Evolutionary conservation across 37 sponge, comb jelly and placozoan species (phyloP), one percentile per base, ranked within the genome.

Genomic region (Agelas oroides): DNA sequence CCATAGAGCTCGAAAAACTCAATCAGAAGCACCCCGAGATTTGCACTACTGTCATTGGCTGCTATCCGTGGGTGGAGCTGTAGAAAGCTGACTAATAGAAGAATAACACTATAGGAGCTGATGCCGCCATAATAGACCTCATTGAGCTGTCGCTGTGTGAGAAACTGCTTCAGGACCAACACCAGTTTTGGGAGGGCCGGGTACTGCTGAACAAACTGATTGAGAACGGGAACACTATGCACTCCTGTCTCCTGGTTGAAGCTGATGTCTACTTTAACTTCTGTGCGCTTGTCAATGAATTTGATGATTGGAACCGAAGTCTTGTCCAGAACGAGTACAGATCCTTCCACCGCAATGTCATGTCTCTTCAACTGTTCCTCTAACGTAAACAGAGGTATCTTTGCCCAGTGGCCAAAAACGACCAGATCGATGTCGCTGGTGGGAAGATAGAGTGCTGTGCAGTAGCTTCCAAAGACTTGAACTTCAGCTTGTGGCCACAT

Each of bases 1-100:
- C 99, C 99, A 71, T 96, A 98, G 23, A 98, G 76, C 84, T 98
- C 99, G 61, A 98, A 98, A 75, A 98, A 98, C 69, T 98, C 99
- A 27, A 98, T 96, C 62, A 98, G 70, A 25, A 98, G 80, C 24
- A 96, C 99, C 0, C 95, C 99, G 32, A 96, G 87, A 52, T 98
- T 98, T 16, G 95, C 86, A 37, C 90, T 80, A 34, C 85, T 46
- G 11, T 86, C 87, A 17, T 84, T 72, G 14, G 87, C 80, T 36
- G 58, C 59, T 3, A 81, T 73, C 25, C 93, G 77, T n/a, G 93
- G 90, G 71, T 95, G 96, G 19, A 90, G 87, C 75, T 98, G 99
- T 37, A 98, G 53, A 70, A 97, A 94, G 65, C 87, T 95, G 84
- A 95, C 95, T 24, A 95, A 57, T 79, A 98, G 87, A 23, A 98